Conservation (phyloP, 2,888 invertebrate species). For the Diadegma fenestrale region DNA sequence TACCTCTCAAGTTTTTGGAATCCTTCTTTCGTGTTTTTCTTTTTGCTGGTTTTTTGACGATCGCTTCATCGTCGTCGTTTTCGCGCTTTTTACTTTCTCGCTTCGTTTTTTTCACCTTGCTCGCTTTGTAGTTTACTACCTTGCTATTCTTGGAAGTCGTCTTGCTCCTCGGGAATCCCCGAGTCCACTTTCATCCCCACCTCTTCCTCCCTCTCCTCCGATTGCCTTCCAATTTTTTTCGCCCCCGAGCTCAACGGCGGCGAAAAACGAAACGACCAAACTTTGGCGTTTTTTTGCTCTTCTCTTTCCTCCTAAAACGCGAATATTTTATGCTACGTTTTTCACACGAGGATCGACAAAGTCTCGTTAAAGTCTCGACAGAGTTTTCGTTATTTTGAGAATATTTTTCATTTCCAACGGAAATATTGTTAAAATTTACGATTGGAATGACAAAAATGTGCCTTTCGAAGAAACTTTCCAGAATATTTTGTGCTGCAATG, state of each 20-base stretch:
- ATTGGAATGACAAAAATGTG: no score
- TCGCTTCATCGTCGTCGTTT: conserved; percentile 45
- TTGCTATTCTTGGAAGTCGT: conserved; percentile 72
- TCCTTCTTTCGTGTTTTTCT: background rate
- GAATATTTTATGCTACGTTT: background rate
- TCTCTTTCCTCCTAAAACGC: background rate
- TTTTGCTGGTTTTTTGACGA: conserved; percentile 29
- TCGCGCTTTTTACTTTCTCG: conserved; percentile 36
- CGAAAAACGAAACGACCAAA: conserved; percentile 1
- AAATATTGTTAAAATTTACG: no score
- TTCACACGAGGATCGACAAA: background rate
- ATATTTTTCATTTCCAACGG: no score
- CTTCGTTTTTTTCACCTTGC: conserved; percentile 39
- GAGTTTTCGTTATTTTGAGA: no score
- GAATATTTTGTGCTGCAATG: no score
- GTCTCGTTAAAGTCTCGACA: no score
- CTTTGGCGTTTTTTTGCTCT: background rate
- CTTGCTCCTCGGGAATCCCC: conserved; percentile 72
- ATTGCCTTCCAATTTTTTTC: background rate
- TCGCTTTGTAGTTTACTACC: conserved; percentile 67
- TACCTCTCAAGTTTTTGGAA: background rate
- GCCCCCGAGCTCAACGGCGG: conserved; percentile 1
- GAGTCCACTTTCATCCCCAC: conserved; percentile 30
- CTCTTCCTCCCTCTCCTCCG: background rate
- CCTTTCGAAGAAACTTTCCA: no score